Evolutionary conservation across 1,140 invertebrate genomes (phyloP).

Genomic region (Micrasema minimum): DNA sequence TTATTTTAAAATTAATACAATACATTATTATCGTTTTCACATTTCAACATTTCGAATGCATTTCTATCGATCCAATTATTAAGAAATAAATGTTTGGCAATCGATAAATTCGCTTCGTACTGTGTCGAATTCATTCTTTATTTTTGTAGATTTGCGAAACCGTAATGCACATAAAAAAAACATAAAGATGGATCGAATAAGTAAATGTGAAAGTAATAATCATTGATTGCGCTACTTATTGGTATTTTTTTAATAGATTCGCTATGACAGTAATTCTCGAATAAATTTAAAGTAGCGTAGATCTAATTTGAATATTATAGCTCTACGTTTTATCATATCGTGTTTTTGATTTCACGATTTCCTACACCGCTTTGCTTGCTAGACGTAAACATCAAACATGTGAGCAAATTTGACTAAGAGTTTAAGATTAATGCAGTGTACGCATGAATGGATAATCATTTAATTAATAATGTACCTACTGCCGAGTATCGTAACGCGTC

Average conservation of each 20-base stretch:
- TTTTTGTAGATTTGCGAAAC: too few species aligned
- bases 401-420: not conserved
- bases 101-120: slow-evolving; percentile 22
- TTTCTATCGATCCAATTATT: slow-evolving; percentile 19
- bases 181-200: not conserved
- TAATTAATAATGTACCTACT: not conserved
- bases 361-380: too few species aligned
- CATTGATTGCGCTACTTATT: not conserved
- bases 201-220: not conserved
- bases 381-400: not conserved
- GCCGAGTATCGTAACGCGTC: not conserved
- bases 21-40: not conserved
- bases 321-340: too few species aligned
- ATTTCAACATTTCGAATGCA: slow-evolving; percentile 3
- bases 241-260: too few species aligned
- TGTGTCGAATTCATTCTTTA: slow-evolving; percentile 16
- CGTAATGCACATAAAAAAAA: not conserved
- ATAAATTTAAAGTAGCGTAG: too few species aligned
- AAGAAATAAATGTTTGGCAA: slow-evolving; percentile 6
- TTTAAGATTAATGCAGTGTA: not conserved
- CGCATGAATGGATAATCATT: not conserved
- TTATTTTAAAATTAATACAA: too few species aligned
- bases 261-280: too few species aligned
- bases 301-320: too few species aligned
- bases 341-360: too few species aligned